These are phyloP conservation scores for Sturnira hondurensis DNA, from an alignment of 2,113 vertebrate species.

Conservation along the genomic window DNA sequence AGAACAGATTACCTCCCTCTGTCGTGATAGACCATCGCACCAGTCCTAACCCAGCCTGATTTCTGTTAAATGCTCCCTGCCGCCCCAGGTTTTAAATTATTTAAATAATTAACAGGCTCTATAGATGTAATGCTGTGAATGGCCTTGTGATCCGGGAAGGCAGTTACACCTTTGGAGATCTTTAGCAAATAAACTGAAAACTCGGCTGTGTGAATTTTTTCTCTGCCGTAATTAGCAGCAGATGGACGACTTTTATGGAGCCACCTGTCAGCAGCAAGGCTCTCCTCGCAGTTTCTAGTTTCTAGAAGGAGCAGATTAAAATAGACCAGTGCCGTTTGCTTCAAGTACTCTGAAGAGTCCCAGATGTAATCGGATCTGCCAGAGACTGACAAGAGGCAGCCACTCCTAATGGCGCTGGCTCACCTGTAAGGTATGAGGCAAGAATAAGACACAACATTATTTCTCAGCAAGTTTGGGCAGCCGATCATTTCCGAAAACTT, in stretches of 20 bases:
- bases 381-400: conserved; percentile 39
- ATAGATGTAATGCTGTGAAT: conserved; percentile 43
- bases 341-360: conserved; percentile 58
- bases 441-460: not conserved
- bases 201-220: conserved; percentile 55
- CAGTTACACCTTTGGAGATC: conserved; percentile 63
- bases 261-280: conserved; percentile 51
- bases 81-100: conserved; percentile 32
- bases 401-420: not conserved
- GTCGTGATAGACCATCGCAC: not conserved
- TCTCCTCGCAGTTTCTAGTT: conserved; percentile 60
- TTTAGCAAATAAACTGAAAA: conserved; percentile 69
- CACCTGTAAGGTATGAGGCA: conserved; percentile 21
- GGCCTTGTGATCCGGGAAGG: conserved; percentile 45
- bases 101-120: conserved; percentile 64
- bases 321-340: conserved; percentile 30
- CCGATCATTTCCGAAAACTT: conserved; percentile 47
- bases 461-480: conserved; percentile 62
- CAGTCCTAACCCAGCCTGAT: not conserved
- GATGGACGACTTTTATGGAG: conserved; percentile 66
- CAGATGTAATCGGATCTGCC: conserved; percentile 36
- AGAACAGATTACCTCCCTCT: not conserved
- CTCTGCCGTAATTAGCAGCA: conserved; percentile 74
- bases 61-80: conserved; percentile 10
- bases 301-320: conserved; percentile 71